Conservation (phyloP, 2,888 invertebrate species). For the Tricholauxania praeusta region DNA sequence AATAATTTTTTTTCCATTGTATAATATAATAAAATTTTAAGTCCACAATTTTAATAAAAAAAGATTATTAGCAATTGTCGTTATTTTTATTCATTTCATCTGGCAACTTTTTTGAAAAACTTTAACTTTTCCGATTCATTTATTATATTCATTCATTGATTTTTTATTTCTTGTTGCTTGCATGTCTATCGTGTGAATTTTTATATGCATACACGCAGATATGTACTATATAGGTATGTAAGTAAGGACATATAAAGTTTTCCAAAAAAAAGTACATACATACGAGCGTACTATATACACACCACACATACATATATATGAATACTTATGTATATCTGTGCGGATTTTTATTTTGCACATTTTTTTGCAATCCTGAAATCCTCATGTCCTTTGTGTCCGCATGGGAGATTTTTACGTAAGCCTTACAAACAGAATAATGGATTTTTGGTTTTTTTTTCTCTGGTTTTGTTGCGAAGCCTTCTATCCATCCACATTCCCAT, state of each 20-base stretch:
- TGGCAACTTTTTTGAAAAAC: no score
- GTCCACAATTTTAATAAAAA: no score
- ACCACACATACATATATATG: neutral
- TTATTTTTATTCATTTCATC: no score
- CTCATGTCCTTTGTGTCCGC: constrained; percentile 61
- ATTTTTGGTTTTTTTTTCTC: constrained; percentile 49
- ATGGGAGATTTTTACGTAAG: constrained; percentile 64
- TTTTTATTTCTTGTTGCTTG: no score
- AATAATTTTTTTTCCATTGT: no score
- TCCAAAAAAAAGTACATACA: no score
- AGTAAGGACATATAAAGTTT: constrained; percentile 10
- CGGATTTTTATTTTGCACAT: constrained; percentile 54
- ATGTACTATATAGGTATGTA: constrained; percentile 42
- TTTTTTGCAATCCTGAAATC: constrained; percentile 58
- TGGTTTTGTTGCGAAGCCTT: constrained; percentile 17
- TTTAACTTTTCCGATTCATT: no score
- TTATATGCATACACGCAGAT: constrained; percentile 1
- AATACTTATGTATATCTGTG: constrained; percentile 21
- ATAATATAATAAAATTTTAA: no score
- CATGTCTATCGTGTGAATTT: neutral
- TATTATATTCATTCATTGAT: no score
- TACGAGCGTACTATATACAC: no score
- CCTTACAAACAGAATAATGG: constrained; percentile 65
- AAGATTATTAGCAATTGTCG: no score
- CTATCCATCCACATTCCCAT: neutral